Base-by-base conservation (phyloP, 2,888 invertebrate species). In the Troides aeacus region DNA sequence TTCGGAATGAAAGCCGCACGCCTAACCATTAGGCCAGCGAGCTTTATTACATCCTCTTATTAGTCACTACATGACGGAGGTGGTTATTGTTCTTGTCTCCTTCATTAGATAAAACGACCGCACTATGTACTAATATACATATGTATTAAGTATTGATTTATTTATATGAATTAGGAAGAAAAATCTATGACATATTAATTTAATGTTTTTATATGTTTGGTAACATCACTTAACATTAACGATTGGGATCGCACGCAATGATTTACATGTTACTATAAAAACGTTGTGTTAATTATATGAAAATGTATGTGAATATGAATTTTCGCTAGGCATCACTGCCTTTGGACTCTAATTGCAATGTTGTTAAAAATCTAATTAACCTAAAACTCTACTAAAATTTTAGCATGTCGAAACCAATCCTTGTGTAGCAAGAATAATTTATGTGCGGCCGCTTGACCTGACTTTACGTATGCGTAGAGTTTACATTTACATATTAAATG, bases 371-470 rank as follows among this genome's bases (percentile, higher is more conserved):
- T 62, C 23, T 42, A 57, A 57, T 62, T 62, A 67, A 67, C 53
- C 56, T 18, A 23, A 53, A 56, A 57, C 56, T 21, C 56, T 62
- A 42, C n/a, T 61, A 23, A 53, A 46, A 18, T 46, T 36, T 65
- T 50, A 24, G 65, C 56, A 65, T 69, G 58, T 62, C 30, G 64
- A 46, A 64, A 69, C 23, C 67, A 62, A 62, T 62, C 39, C 46
- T 17, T 60, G 46, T 60, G 24, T 56, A 18, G 21, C 36, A 56
- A 64, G 36, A 64, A 36, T 62, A 42, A 53, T 53, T 53, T 53
- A 53, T n/a, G 53, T 53, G 53, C 18, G 53, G 53, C 53, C 53
- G 18, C 53, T 18, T 53, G n/a, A 53, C 53, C 53, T 53, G 53
- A n/a, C 53, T 53, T 53, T 53, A 53, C 53, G n/a, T 53, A 18